Conservation (phyloP, 1,140 invertebrate genomes). For the Galleria mellonella region DNA sequence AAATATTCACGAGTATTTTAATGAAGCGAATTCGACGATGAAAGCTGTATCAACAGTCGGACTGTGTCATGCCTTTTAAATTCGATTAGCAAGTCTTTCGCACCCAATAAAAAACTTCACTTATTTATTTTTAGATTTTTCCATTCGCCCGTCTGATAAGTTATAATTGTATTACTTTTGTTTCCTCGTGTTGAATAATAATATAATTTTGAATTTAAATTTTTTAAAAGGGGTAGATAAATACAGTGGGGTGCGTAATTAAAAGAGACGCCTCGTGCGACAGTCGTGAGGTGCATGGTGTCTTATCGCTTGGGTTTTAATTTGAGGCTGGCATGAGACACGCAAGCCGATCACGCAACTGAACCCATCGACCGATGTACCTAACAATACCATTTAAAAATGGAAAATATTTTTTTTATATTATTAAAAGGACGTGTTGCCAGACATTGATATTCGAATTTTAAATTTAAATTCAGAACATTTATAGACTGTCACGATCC, state of each 20-base stretch:
- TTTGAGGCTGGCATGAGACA: constrained; percentile 60
- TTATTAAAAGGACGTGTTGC: constrained; percentile 22
- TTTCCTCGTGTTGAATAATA: background rate
- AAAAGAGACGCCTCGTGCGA: constrained; percentile 48
- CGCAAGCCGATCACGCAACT: constrained; percentile 56
- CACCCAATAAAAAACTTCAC: background rate
- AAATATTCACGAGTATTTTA: constrained; percentile 33
- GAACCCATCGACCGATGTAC: constrained; percentile 30
- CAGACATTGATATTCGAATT: constrained; percentile 23
- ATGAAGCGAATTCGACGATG: constrained; percentile 12
- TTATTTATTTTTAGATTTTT: too few relatives aligned
- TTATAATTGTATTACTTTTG: too few relatives aligned
- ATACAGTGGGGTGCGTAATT: constrained; percentile 61
- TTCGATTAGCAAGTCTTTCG: constrained; percentile 1
- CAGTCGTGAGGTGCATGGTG: constrained; percentile 54
- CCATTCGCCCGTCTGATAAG: background rate
- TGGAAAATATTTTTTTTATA: constrained; percentile 38
- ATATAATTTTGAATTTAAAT: constrained; percentile 28
- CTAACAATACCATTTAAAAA: constrained; percentile 32
- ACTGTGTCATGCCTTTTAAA: constrained; percentile 1
- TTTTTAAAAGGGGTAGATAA: constrained; percentile 57
- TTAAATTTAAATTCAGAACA: constrained; percentile 13
- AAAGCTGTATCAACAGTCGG: constrained; percentile 1
- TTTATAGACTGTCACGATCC: constrained; percentile 19
- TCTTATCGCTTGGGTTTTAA: constrained; percentile 60